Conservation (phyloP, 2,113 vertebrate species). For the Nestor notabilis region DNA sequence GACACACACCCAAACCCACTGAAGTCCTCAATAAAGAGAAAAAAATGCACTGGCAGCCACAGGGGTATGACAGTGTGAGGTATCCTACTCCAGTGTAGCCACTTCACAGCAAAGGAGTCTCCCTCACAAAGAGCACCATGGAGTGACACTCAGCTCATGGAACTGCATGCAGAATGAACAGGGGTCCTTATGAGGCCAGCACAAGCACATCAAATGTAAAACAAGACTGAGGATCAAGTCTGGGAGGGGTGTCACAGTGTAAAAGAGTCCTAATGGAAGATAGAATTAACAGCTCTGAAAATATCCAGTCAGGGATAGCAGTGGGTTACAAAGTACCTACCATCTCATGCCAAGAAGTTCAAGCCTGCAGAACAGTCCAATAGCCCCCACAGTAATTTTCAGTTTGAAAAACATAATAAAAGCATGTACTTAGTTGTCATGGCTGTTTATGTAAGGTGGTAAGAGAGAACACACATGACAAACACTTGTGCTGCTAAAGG, state of each 20-base stretch:
- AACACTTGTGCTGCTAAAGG: neutral
- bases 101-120: neutral
- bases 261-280: neutral
- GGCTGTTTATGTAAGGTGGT: neutral
- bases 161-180: neutral
- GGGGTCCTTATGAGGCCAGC: neutral
- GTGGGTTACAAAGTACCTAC: neutral
- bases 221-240: neutral
- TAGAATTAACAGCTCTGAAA: neutral
- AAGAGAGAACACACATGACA: neutral
- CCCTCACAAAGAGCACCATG: neutral
- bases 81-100: neutral
- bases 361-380: neutral
- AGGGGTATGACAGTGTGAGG: neutral
- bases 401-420: neutral
- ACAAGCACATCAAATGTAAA: neutral
- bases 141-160: neutral
- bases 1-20: neutral
- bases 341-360: neutral
- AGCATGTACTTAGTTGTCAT: neutral
- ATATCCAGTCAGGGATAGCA: neutral
- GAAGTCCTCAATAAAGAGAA: neutral
- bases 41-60: neutral
- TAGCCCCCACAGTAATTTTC: neutral
- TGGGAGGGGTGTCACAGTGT: neutral